phyloP scores from a whole-genome alignment of 2,888 invertebrate species.

The Clunio marinus region DNA sequence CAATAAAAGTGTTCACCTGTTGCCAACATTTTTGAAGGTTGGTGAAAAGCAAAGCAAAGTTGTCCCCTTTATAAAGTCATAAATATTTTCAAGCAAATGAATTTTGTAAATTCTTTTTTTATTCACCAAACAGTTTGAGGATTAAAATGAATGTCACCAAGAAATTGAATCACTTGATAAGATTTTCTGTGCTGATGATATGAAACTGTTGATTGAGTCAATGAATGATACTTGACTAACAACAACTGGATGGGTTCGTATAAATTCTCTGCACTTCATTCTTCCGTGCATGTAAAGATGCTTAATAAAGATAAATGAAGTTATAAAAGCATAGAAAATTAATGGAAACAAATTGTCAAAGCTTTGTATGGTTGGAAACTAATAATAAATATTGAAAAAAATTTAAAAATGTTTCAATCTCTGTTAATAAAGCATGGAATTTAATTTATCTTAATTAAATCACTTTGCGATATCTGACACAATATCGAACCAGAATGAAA shows the following conservation, averaged over 20 bases:
- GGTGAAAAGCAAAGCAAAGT: slow-evolving; percentile 61
- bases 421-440: slow-evolving; percentile 41
- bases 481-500: slow-evolving; percentile 8
- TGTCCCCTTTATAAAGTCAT: slow-evolving; percentile 53
- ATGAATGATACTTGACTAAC: slow-evolving; percentile 68
- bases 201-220: slow-evolving; percentile 60
- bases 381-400: too few relatives aligned
- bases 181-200: too few relatives aligned
- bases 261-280: slow-evolving; percentile 56
- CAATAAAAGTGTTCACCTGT: slow-evolving; percentile 47
- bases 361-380: too few relatives aligned
- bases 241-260: slow-evolving; percentile 61
- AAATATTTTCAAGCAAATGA: neutral
- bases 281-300: too few relatives aligned
- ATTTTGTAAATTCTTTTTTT: too few relatives aligned
- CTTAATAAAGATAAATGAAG: neutral
- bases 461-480: slow-evolving; percentile 20
- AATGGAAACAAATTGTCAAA: too few relatives aligned
- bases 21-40: slow-evolving; percentile 58
- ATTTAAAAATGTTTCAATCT: slow-evolving; percentile 66
- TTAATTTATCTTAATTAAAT: slow-evolving; percentile 25
- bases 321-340: too few relatives aligned
- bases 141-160: too few relatives aligned
- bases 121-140: too few relatives aligned
- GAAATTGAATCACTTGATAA: too few relatives aligned